These are phyloP conservation scores for Lasioglossum villosulum DNA, from an alignment of 2,888 invertebrate species.

Conservation along the genomic window DNA sequence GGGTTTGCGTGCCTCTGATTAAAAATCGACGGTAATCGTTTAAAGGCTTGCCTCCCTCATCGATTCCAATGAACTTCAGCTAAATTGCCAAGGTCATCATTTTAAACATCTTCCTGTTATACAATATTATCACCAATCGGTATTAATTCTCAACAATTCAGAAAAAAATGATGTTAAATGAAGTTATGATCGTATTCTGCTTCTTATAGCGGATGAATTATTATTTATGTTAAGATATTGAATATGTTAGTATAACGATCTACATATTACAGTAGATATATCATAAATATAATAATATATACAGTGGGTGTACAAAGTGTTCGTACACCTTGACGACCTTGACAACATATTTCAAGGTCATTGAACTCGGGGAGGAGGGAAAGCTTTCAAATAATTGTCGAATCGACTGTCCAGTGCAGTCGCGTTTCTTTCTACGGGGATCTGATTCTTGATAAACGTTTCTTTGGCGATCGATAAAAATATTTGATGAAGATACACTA, in stretches of 20 bases:
- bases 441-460: background rate
- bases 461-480: slow-evolving; percentile 9
- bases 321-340: no score
- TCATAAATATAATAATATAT: background rate
- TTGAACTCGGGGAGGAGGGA: background rate
- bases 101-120: background rate
- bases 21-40: background rate
- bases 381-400: background rate
- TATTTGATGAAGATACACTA: background rate
- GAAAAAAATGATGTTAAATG: background rate
- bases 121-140: background rate
- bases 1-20: slow-evolving; percentile 66
- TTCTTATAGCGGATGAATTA: slow-evolving; percentile 6
- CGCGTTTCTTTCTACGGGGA: slow-evolving; percentile 31
- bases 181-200: background rate
- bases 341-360: background rate
- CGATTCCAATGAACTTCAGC: background rate
- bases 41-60: background rate
- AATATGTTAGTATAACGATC: background rate
- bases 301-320: no score
- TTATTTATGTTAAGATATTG: background rate
- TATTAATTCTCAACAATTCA: background rate
- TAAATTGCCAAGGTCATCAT: background rate
- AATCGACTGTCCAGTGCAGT: background rate
- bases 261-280: background rate